Percentiles rank a stretch among this genome's conserved stretches.
Evolutionary conservation across 1,140 invertebrate species (phyloP).

Genomic region (Nasonia giraulti): DNA sequence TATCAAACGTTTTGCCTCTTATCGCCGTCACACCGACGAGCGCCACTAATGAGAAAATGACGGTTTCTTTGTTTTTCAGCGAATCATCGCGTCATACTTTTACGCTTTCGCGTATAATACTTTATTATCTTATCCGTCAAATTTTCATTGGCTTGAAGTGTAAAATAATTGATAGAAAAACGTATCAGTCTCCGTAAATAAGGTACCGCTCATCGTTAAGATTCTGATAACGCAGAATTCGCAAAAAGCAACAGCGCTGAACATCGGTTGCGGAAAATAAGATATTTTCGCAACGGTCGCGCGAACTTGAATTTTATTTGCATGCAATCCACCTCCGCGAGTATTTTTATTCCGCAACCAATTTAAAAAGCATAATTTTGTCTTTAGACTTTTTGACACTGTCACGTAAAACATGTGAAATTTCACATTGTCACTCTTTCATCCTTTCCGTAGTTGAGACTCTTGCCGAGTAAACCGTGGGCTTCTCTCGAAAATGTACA

Average conservation of each 20-base stretch:
- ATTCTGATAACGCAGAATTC: neutral
- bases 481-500: slow-evolving; percentile 2
- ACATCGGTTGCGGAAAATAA: neutral
- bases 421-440: neutral
- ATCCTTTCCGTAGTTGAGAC: too few relatives aligned
- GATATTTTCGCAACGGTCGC: too few relatives aligned
- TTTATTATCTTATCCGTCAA: slow-evolving; percentile 16
- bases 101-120: neutral
- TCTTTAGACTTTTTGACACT: neutral
- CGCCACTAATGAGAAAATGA: slow-evolving; percentile 33
- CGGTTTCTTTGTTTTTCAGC: slow-evolving; percentile 48
- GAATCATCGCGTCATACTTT: slow-evolving; percentile 36
- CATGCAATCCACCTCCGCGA: too few relatives aligned
- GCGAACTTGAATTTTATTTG: too few relatives aligned
- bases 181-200: too few relatives aligned
- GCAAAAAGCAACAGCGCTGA: neutral
- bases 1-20: slow-evolving; percentile 41
- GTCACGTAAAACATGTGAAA: neutral
- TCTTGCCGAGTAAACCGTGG: slow-evolving; percentile 9
- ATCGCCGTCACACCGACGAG: slow-evolving; percentile 36
- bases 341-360: neutral
- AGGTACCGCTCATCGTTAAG: neutral
- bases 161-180: neutral
- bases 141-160: neutral
- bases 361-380: neutral